A percentile compares a stretch with the other conserved stretches of the same genome.
Conservation (phyloP, 1,140 invertebrate species). For the Uloborus diversus region DNA sequence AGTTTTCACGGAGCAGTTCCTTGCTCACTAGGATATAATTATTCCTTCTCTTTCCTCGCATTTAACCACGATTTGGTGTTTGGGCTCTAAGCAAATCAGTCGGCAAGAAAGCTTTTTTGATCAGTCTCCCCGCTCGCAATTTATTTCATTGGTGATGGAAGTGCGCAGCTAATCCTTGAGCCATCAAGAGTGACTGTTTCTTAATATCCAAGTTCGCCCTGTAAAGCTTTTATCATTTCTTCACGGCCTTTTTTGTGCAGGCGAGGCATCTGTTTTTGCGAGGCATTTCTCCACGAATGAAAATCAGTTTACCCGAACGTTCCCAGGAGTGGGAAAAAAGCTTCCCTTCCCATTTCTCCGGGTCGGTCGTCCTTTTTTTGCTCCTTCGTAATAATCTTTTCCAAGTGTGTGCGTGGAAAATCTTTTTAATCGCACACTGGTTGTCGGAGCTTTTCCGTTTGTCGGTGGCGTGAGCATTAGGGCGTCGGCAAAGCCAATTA, state of each 20-base stretch:
- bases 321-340: conserved; percentile 10
- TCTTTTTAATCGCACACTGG: conserved; percentile 51
- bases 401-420: conserved; percentile 28
- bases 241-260: background rate
- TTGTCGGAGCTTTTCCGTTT: conserved; percentile 8
- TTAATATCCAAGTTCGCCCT: conserved; percentile 5
- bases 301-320: conserved; percentile 45
- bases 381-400: conserved; percentile 50
- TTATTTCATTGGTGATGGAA: background rate
- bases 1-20: too few relatives aligned
- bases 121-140: too few relatives aligned
- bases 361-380: conserved; percentile 21
- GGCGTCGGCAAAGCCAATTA: conserved; percentile 49
- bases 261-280: conserved; percentile 1
- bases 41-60: too few relatives aligned
- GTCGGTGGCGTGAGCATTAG: conserved; percentile 9
- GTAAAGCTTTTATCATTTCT: conserved; percentile 47
- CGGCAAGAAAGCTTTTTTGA: too few relatives aligned
- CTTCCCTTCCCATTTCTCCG: background rate
- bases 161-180: conserved; percentile 17
- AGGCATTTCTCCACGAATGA: conserved; percentile 47
- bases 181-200: conserved; percentile 12
- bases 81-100: too few relatives aligned
- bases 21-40: too few relatives aligned
- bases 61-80: too few relatives aligned